Evolutionary conservation across 2,888 invertebrate genomes (phyloP), one percentile per base, ranked within the genome.

Genomic region (Mechanitis messenoides): DNA sequence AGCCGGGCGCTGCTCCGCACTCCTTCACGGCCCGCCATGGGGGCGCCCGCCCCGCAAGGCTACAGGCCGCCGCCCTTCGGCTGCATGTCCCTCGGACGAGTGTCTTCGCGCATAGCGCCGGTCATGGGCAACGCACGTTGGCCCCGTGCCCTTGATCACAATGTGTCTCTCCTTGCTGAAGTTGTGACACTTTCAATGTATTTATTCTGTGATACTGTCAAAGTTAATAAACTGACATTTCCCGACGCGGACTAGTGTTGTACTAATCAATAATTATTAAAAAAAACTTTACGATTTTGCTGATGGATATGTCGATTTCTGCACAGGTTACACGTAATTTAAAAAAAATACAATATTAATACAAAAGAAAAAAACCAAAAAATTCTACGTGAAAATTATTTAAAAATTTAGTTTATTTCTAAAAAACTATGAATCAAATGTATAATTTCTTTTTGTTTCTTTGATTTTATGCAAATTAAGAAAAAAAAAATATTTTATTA

Each of bases 1-100:
- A 83, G 78, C 67, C 86, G 77, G 33, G 85, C 85, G 71, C 87
- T 76, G 68, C 73, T 72, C 61, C 74, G 73, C 58, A 73, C 73
- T 55, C 71, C 71, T 60, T 66, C 70, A 63, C 70, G 70, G 55
- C 65, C 68, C 65, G 67, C 70, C 71, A 70, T 72, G 61, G 66
- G 63, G 60, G 66, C 65, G 64, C 56, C 58, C 60, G 60, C 65
- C 58, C 63, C 64, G 58, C 65, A 63, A 69, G 60, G 66, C 74
- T 75, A 76, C 60, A 74, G 69, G 56, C 62, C 62, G 66, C 68
- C 58, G 60, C 54, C 66, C 59, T 63, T 60, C 53, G 50, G 46
- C 42, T 42, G 58, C 45, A 28, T 55, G 31, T 55, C 33, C 56
- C 55, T 62, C 47, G 12, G 58, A 55, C 55, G 64, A 64, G 64